Evolutionary conservation across 2,797 vertebrate genomes (phyloP), one percentile per base, ranked within the genome.

Genomic region (Sebastes diaconus): DNA sequence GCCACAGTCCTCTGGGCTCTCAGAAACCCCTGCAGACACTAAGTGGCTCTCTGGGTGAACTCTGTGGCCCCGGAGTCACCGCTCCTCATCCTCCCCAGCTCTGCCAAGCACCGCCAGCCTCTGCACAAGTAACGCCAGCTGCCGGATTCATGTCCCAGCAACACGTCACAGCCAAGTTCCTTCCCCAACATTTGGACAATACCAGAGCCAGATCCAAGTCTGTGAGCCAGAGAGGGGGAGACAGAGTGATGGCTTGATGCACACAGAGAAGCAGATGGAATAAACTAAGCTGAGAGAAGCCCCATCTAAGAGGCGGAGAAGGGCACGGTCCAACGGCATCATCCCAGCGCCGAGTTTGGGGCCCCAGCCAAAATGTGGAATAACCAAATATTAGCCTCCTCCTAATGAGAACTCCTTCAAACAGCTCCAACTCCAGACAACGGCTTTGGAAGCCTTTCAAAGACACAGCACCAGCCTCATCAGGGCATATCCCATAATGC

Each of bases 151-250:
- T 83, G 78, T 88, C 83, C 84, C 84, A 65, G 77, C 70, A 77
- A 83, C 73, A 69, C 54, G 63, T 75, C 81, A 68, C 82, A 77
- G 88, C 88, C 91, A 94, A 94, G 92, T 90, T 88, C 77, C 81
- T 84, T 70, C 80, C 80, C 14, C 65, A 39, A 90, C 93, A 90
- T 92, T 88, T 88, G 88, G 85, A 85, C 86, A 88, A 85, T 73
- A 74, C 34, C 29, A 29, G 58, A 85, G 88, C 82, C 90, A 92
- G 86, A 84, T 86, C 90, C 90, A 83, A 84, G 77, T 52, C 16
- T 73, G 46, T 58, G 79, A 87, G 82, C 79, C 78, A 84, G 76
- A 83, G 71, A 80, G 36, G 52, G 82, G 76, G 71, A 73, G 74
- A 68, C 29, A 14, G 74, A 81, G 83, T 64, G 76, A 81, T 25